Evolutionary conservation across 2,797 vertebrate species (phyloP).

Genomic region (Coilia nasus): DNA sequence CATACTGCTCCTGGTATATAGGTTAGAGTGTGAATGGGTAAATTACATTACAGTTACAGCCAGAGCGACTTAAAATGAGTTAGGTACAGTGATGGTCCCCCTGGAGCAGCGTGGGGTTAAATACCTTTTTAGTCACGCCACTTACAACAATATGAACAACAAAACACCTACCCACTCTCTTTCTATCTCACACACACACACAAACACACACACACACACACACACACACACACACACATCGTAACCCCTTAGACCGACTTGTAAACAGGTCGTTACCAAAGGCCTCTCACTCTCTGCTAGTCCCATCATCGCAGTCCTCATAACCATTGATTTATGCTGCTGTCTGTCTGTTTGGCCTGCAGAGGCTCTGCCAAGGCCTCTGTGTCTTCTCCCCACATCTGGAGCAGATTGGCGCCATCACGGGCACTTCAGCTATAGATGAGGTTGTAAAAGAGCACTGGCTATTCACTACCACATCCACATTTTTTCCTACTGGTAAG

Average conservation of each 20-base stretch:
- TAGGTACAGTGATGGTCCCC: too few relatives aligned
- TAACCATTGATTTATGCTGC: not conserved
- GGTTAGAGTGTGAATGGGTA: too few relatives aligned
- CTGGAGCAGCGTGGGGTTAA: too few relatives aligned
- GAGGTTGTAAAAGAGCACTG: too few relatives aligned
- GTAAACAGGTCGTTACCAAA: not conserved
- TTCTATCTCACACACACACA: not conserved
- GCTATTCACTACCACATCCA: too few relatives aligned
- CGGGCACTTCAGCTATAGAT: not conserved
- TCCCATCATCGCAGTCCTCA: not conserved
- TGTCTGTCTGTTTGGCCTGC: conserved; percentile 33
- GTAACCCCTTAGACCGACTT: not conserved
- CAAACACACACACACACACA: not conserved
- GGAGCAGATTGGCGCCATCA: not conserved
- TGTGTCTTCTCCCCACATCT: not conserved
- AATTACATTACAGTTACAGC: too few relatives aligned
- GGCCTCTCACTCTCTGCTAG: not conserved
- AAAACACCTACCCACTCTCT: too few relatives aligned
- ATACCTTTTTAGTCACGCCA: not conserved
- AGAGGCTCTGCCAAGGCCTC: conserved; percentile 24
- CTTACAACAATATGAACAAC: not conserved
- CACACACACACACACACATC: not conserved
- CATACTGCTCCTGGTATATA: too few relatives aligned
- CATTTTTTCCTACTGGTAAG: too few relatives aligned
- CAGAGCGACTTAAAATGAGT: too few relatives aligned